A percentile compares a stretch with the other conserved stretches of the same genome.
Conservation (phyloP, 2,888 invertebrate genomes). For the Ormyrus nitidulus region DNA sequence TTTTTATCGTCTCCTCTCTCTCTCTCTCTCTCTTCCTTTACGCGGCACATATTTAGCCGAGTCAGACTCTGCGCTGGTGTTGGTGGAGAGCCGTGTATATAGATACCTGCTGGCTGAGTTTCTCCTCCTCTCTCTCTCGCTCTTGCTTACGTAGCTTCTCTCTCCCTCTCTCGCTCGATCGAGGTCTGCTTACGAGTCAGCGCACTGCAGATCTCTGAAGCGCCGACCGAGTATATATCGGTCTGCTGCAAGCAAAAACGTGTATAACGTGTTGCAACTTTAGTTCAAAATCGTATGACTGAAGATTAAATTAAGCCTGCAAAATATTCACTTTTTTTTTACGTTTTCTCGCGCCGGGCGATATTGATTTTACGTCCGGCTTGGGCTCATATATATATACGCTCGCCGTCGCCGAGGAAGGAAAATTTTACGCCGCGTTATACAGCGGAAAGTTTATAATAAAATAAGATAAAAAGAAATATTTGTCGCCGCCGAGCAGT, state of each 20-base stretch:
- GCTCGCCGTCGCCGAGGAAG: too few species aligned
- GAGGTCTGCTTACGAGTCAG: slow-evolving; percentile 32
- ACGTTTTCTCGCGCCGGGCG: too few species aligned
- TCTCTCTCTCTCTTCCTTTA: slow-evolving; percentile 41
- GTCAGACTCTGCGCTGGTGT: slow-evolving; percentile 27
- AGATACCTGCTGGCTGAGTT: slow-evolving; percentile 2
- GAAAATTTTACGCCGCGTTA: too few species aligned
- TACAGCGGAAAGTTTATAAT: too few species aligned
- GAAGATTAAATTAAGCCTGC: too few species aligned
- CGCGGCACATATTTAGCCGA: slow-evolving; percentile 57
- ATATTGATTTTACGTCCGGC: too few species aligned
- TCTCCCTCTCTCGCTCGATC: slow-evolving; percentile 37
- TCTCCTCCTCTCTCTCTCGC: background rate
- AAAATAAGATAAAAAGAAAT: too few species aligned
- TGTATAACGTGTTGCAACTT: too few species aligned
- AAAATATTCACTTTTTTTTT: too few species aligned
- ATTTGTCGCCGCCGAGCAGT: too few species aligned
- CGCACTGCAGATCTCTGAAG: slow-evolving; percentile 35
- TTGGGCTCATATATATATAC: too few species aligned
- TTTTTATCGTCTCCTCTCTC: slow-evolving; percentile 19
- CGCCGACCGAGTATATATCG: slow-evolving; percentile 28
- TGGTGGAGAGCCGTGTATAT: background rate
- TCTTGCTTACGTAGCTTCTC: background rate
- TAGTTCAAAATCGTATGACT: slow-evolving; percentile 13
- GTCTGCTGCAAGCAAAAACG: too few species aligned